Evolutionary conservation across 30 jellyfish, hydroid and myxozoan genomes (phyloP), one percentile per base, ranked within the genome.

Genomic region (Hydractinia symbiolongicarpus): DNA sequence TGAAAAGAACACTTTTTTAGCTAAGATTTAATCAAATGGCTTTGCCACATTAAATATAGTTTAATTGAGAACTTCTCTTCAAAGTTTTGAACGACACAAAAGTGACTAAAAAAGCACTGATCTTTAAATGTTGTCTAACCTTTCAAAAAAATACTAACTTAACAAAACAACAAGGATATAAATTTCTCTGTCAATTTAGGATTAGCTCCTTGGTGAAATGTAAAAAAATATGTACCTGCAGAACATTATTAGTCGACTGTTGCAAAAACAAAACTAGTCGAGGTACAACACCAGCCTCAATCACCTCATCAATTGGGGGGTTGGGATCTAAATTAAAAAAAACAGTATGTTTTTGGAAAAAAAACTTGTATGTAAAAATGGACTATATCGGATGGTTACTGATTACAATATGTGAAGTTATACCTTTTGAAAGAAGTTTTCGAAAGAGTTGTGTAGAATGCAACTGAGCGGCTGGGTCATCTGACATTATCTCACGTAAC

Each of bases 221-320:
- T 30, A 0, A 60, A 16, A 60, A 16, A 60, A 60, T 0, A 9
- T 73, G 19, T 60, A 93, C 98, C 95, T 93, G 98, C 13, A 93
- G 78, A 9, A 83, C 85, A 84, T 89, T 87, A 50, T 93, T 73
- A 58, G 84, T 96, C 7, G 62, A 74, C 57, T 83, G 95, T 79
- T 87, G 95, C 50, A 93, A 72, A 76, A 86, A 87, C 60, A 67
- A 77, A 50, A 93, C 91, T 20, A 93, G 73, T 19, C 86, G 89
- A n/a, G 98, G 98, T 70, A 93, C 82, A 30, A 84, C 87, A 6
- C 98, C 96, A 4, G 95, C 89, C 82, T 80, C 89, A 51, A 93
- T 93, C 15, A 93, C 98, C 73, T 86, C 98, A 76, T 87, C 94
- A 13, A 93, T 93, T 15, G 98, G 96, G 4, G 98, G 98, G 50